Base-by-base conservation (phyloP, 2,797 vertebrate genomes). In the Dendrocincla tyrannina region DNA sequence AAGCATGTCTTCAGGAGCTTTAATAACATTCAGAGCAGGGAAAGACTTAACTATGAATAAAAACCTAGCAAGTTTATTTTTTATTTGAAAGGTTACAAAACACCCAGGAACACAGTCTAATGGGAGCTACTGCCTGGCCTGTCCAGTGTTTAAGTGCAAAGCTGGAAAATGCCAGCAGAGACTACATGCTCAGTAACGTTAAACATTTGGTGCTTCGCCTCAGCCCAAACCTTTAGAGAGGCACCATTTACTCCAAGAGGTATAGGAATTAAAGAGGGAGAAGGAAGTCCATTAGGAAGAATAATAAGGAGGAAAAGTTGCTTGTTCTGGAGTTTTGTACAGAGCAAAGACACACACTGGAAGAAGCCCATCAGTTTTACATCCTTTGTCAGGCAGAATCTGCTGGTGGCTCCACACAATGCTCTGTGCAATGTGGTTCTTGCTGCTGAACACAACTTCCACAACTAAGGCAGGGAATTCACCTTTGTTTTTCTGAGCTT, bases 81-180 rank as follows among this genome's bases (percentile, higher is more conserved):
- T 60, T 73, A 53, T 78, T 74, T 95, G 87, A 89, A 97, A 96
- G 78, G 74, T 97, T 96, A 95, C 50, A 22, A 50, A 58, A 55
- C 49, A 53, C 25, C 11, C 47, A 79, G 80, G n/a, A 72, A 12
- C 35, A 53, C 12, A 28, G 14, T 41, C 16, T 28, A 32, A 13
- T 28, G 41, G 52, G 52, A 92, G 46, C 58, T 75, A 12, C 66
- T 78, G 58, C 55, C 63, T 8, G 4, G 30, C 39, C 32, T 66
- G 53, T 39, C 37, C 33, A 16, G 23, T 3, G 37, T 70, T 68
- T 18, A 20, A 9, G n/a, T 52, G 30, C 83, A 44, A 37, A 88
- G 22, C 56, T 88, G 79, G 72, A 53, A 66, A 85, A 70, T 44
- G 28, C 72, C 32, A 37, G 37, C 41, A 85, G 52, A 64, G n/a